These are phyloP conservation scores for Tipula unca DNA, from an alignment of 2,888 invertebrate genomes.

Conservation along the genomic window DNA sequence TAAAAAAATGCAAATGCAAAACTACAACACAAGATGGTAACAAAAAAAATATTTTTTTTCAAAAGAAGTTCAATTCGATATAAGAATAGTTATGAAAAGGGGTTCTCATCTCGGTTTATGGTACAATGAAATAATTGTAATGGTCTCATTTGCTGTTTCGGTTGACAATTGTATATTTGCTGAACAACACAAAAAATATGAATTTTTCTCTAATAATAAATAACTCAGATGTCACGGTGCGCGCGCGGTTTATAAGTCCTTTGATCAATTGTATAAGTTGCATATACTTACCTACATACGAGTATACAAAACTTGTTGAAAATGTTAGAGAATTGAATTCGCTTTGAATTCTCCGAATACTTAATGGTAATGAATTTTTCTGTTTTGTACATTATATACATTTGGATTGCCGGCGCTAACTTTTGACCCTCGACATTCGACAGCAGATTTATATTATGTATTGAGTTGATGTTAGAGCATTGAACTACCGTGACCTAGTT, in stretches of 20 bases:
- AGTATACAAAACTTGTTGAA: not conserved
- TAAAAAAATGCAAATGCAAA: not conserved
- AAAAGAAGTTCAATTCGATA: not conserved
- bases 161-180: not conserved
- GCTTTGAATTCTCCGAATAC: not conserved
- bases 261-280: not conserved
- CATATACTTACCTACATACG: not conserved
- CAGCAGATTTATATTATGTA: not conserved
- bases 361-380: not conserved
- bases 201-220: not conserved
- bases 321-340: not conserved
- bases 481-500: not conserved
- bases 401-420: not conserved
- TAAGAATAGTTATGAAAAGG: not conserved
- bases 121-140: not conserved
- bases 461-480: not conserved
- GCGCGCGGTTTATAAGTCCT: not conserved
- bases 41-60: not conserved
- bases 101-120: not conserved
- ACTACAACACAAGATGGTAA: not conserved
- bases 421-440: not conserved
- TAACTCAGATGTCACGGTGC: not conserved
- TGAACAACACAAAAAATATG: not conserved
- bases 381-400: not conserved
- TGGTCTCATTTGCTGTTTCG: not conserved